Conservation (phyloP, 1,140 invertebrate genomes). For the Tetraneura akinire region DNA sequence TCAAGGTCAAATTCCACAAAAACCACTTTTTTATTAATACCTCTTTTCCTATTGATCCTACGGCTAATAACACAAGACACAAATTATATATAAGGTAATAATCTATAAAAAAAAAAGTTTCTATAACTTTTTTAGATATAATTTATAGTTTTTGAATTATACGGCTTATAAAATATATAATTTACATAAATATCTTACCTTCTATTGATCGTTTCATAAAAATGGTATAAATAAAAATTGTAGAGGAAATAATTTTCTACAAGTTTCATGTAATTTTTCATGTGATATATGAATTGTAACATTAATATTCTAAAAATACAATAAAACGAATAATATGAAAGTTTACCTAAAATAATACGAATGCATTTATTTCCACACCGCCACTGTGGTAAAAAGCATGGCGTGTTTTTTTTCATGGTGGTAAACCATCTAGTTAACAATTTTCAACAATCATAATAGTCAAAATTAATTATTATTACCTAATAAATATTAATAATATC, state of each 20-base stretch:
- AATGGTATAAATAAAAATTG: background rate
- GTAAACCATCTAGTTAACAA: no score
- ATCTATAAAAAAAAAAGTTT: background rate
- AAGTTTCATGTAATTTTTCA: no score
- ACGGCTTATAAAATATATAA: background rate
- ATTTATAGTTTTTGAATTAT: background rate
- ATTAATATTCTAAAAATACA: background rate
- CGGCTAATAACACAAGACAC: background rate
- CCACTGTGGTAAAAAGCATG: no score
- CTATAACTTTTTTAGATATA: no score
- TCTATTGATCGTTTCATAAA: background rate
- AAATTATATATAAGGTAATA: background rate
- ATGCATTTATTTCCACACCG: slow-evolving; percentile 29
- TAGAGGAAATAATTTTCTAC: no score
- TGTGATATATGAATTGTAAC: background rate
- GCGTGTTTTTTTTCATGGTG: no score
- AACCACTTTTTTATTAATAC: background rate
- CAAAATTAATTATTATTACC: no score
- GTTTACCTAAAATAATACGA: background rate
- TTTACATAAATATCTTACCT: background rate
- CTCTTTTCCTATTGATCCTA: background rate
- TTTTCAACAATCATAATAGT: no score
- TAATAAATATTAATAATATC: no score
- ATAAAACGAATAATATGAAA: no score
- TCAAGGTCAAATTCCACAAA: background rate